Conservation (phyloP, 2,888 invertebrate genomes). For the Lasioglossum lativentre region DNA sequence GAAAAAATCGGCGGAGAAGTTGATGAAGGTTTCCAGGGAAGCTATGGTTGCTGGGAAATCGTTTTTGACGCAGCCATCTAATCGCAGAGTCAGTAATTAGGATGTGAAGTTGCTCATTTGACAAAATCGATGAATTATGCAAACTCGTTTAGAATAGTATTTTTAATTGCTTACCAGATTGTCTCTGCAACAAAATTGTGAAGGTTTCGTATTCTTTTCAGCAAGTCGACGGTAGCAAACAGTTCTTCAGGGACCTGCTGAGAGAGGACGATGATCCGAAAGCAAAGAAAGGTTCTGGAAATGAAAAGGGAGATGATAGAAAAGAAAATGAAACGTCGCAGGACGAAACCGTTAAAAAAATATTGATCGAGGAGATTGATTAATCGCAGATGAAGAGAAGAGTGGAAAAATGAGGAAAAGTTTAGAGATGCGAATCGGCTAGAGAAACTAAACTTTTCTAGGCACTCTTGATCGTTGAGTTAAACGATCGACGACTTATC, state of each 20-base stretch:
- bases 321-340: background rate
- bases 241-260: constrained; percentile 44
- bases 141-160: background rate
- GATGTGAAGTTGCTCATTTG: background rate
- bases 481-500: background rate
- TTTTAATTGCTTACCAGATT: background rate
- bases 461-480: background rate
- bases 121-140: background rate
- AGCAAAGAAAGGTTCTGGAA: background rate
- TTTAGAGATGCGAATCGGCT: constrained; percentile 72
- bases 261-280: background rate
- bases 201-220: background rate
- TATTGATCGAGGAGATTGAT: background rate
- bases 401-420: constrained; percentile 52
- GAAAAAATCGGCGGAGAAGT: constrained; percentile 60
- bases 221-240: constrained; percentile 31
- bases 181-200: background rate
- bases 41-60: constrained; percentile 66
- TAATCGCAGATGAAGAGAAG: background rate
- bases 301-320: background rate
- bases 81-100: constrained; percentile 14
- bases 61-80: background rate
- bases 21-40: constrained; percentile 55
- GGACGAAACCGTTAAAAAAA: background rate
- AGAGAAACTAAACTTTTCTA: constrained; percentile 52